Conservation (phyloP, 1,140 invertebrate genomes). For the Wasmannia auropunctata region DNA sequence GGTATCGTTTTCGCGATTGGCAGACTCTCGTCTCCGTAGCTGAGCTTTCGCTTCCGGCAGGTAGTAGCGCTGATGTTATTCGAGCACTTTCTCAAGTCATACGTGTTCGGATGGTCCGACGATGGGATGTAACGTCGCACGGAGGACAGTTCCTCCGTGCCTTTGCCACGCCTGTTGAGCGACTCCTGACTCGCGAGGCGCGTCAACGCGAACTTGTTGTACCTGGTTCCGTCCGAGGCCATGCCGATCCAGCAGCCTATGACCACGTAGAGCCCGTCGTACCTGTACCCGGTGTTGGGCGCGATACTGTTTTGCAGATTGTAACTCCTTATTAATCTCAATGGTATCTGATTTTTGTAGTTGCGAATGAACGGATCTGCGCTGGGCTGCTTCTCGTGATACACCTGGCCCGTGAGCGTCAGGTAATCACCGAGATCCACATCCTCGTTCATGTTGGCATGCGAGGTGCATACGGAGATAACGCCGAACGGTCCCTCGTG, state of each 20-base stretch:
- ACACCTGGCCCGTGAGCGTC: slow-evolving; percentile 80
- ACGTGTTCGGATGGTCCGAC: background rate
- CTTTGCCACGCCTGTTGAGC: slow-evolving; percentile 61
- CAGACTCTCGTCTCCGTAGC: background rate
- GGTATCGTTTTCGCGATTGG: background rate
- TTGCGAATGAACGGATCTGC: slow-evolving; percentile 77
- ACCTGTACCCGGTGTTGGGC: slow-evolving; percentile 81
- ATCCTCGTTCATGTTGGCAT: slow-evolving; percentile 72
- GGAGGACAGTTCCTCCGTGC: background rate
- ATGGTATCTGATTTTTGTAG: slow-evolving; percentile 79
- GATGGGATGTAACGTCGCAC: background rate
- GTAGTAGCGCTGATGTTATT: background rate
- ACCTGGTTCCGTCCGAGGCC: slow-evolving; percentile 68
- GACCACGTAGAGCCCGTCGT: slow-evolving; percentile 82
- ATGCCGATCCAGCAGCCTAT: slow-evolving; percentile 78
- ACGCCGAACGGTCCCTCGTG: slow-evolving; percentile 81
- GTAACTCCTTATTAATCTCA: slow-evolving; percentile 80
- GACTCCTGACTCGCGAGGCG: slow-evolving; percentile 75
- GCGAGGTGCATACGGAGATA: slow-evolving; percentile 79
- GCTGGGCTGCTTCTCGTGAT: slow-evolving; percentile 37
- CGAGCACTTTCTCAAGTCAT: slow-evolving; percentile 57
- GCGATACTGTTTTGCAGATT: slow-evolving; percentile 79
- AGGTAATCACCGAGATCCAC: slow-evolving; percentile 79
- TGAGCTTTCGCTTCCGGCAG: slow-evolving; percentile 2
- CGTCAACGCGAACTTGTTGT: slow-evolving; percentile 80